Percentiles rank a stretch among this genome's conserved stretches.
Evolutionary conservation across 2,888 invertebrate species (phyloP).

Genomic region (Mythimna loreyi): DNA sequence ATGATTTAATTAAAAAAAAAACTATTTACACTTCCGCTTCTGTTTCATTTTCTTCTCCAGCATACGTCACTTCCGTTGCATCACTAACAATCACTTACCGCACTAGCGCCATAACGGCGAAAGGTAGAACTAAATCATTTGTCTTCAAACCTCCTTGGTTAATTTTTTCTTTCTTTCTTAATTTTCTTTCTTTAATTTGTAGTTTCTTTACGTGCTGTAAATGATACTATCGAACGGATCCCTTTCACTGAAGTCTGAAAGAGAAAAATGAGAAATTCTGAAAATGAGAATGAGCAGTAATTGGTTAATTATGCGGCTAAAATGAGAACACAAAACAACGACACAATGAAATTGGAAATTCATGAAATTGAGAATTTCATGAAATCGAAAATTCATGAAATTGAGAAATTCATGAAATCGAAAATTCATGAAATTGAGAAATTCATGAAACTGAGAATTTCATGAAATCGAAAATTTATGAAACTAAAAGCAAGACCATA

Average conservation of each 20-base stretch:
- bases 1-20: no score
- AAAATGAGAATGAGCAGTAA: constrained; percentile 49
- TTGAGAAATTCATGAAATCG: neutral
- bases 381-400: neutral
- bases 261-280: constrained; percentile 64
- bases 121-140: constrained; percentile 7
- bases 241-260: constrained; percentile 96
- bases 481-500: neutral
- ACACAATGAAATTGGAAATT: neutral
- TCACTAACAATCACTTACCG: neutral
- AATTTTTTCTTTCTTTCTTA: constrained; percentile 1
- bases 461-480: neutral
- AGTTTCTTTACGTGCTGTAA: constrained; percentile 93
- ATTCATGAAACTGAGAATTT: neutral
- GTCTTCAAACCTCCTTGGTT: neutral
- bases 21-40: no score
- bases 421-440: no score
- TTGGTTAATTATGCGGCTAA: constrained; percentile 34
- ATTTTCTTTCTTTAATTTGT: constrained; percentile 39
- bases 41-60: neutral
- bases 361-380: neutral
- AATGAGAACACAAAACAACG: constrained; percentile 5
- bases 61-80: no score
- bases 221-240: constrained; percentile 96
- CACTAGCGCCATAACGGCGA: constrained; percentile 17